These are phyloP conservation scores for Heterohyrax brucei DNA, from an alignment of 2,797 vertebrate species.

Conservation along the genomic window DNA sequence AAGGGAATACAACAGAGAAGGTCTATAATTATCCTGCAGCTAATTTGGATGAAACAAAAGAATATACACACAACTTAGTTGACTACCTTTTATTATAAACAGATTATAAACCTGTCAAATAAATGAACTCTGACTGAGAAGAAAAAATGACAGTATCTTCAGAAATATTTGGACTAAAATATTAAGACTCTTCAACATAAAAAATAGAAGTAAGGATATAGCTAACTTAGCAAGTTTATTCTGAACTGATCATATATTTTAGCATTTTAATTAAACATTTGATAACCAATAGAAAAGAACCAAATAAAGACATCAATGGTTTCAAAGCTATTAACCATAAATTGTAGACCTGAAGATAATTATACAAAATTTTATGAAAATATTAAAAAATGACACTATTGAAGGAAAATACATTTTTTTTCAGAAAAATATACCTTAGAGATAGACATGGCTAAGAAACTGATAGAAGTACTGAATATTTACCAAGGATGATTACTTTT, in stretches of 20 bases:
- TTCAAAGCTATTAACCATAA: not conserved
- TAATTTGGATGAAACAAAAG: constrained; percentile 39
- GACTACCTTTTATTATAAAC: not conserved
- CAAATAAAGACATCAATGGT: not conserved
- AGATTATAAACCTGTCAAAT: not conserved
- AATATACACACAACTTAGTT: not conserved
- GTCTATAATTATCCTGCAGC: not conserved
- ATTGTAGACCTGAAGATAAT: not conserved
- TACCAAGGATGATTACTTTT: not conserved
- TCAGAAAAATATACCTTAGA: not conserved
- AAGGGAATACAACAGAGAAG: not conserved
- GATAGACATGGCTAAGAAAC: not conserved
- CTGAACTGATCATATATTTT: not conserved
- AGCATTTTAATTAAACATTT: not conserved
- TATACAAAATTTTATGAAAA: not conserved
- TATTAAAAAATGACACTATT: constrained; percentile 5
- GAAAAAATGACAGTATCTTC: not conserved
- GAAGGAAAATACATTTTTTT: not conserved
- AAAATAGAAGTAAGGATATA: not conserved
- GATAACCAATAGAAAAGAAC: not conserved
- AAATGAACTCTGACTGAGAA: not conserved
- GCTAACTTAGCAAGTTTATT: not conserved
- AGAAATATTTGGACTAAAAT: not conserved
- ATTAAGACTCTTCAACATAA: not conserved
- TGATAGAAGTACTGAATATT: not conserved